Evolutionary conservation across 2,113 vertebrate species (phyloP).

Genomic region (Silurus asotus): DNA sequence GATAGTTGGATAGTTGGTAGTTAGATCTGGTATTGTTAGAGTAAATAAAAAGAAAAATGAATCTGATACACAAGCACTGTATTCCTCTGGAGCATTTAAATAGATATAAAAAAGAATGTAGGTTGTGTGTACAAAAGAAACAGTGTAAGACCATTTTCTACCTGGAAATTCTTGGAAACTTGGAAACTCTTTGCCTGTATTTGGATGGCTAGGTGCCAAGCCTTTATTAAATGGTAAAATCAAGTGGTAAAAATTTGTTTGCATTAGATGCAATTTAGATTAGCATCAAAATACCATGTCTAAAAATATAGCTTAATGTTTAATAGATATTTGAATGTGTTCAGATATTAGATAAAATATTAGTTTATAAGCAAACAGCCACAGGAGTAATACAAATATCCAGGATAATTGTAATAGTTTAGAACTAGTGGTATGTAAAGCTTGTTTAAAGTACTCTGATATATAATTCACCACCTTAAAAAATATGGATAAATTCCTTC

Average conservation of each 20-base stretch:
- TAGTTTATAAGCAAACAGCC: not conserved
- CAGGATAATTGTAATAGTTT: not conserved
- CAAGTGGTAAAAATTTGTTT: not conserved
- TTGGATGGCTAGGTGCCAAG: conserved; percentile 56
- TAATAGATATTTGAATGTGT: not conserved
- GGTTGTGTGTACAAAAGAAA: conserved; percentile 57
- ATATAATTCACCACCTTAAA: not conserved
- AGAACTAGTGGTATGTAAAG: not conserved
- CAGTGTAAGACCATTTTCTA: conserved; percentile 58
- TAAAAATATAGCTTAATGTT: not conserved
- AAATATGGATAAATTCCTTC: not conserved
- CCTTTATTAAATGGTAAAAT: conserved; percentile 62
- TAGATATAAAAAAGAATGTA: conserved; percentile 51
- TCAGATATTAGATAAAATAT: not conserved
- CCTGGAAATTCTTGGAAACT: conserved; percentile 52
- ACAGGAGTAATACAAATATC: not conserved
- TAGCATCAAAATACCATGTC: not conserved
- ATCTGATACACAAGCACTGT: conserved; percentile 47
- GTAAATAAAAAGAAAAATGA: conserved; percentile 37
- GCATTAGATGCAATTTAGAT: not conserved
- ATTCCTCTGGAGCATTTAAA: conserved; percentile 50
- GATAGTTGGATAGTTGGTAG: conserved; percentile 21
- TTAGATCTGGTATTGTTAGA: not conserved
- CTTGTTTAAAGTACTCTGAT: not conserved
- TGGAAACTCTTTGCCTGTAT: conserved; percentile 57